A percentile compares a stretch with the other conserved stretches of the same genome.
Conservation (phyloP, 1,140 invertebrate species). For the Drosophila sp. region DNA sequence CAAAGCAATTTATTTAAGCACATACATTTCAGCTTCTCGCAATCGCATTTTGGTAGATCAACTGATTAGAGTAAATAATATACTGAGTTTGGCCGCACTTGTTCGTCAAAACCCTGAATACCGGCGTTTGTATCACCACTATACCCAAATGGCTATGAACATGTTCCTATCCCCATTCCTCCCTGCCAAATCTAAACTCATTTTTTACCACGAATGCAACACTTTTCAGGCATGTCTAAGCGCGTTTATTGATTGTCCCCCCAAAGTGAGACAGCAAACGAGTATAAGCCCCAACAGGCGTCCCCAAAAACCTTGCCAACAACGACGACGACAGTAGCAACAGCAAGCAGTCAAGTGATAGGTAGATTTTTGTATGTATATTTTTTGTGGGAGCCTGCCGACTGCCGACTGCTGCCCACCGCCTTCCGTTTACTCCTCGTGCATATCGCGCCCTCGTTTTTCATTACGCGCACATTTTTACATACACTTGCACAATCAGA, state of each 20-base stretch:
- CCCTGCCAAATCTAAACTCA: conserved; percentile 16
- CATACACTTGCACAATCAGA: conserved; percentile 73
- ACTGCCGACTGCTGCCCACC: conserved; percentile 47
- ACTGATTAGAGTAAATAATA: conserved; percentile 49
- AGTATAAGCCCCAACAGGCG: conserved; percentile 55
- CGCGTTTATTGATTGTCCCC: conserved; percentile 76
- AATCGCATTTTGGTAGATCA: conserved; percentile 36
- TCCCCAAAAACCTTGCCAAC: conserved; percentile 61
- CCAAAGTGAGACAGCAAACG: conserved; percentile 22
- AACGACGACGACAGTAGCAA: conserved; percentile 37
- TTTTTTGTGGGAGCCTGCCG: conserved; percentile 63
- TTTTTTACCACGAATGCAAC: conserved; percentile 22
- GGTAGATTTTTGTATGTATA: conserved; percentile 80
- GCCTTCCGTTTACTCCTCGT: conserved; percentile 52
- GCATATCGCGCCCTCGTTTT: conserved; percentile 77
- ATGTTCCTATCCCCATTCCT: background rate
- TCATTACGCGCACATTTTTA: conserved; percentile 79
- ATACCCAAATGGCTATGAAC: conserved; percentile 11
- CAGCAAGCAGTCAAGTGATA: conserved; percentile 62
- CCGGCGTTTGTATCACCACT: conserved; percentile 65
- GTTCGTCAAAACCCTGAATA: conserved; percentile 40
- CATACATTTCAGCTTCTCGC: conserved; percentile 20
- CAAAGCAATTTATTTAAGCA: background rate
- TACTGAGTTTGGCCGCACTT: conserved; percentile 20
- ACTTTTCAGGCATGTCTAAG: conserved; percentile 26